Evolutionary conservation across 2,797 vertebrate species (phyloP).

Genomic region (Acridotheres tristis): DNA sequence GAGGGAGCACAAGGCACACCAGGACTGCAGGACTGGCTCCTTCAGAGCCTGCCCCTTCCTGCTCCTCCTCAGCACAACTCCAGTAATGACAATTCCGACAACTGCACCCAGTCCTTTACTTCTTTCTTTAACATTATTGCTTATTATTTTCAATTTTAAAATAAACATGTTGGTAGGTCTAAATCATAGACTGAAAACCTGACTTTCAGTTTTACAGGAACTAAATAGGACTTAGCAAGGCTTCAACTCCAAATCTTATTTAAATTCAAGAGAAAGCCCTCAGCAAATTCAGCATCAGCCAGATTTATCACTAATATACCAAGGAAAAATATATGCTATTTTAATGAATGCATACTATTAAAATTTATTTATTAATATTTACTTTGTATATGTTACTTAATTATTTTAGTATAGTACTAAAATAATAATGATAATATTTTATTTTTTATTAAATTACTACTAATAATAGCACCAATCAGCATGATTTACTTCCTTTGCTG

Average conservation of each 20-base stretch:
- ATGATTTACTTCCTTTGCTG: neutral
- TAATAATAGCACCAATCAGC: neutral
- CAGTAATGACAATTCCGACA: fast-evolving
- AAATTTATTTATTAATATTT: neutral
- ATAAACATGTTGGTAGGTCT: neutral
- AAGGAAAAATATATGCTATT: neutral
- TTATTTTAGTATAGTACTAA: neutral
- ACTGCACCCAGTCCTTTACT: neutral
- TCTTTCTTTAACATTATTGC: too few relatives aligned
- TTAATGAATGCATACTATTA: neutral
- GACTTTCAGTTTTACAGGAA: neutral
- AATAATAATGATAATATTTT: neutral
- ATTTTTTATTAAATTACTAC: neutral
- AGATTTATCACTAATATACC: neutral
- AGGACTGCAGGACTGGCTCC: neutral
- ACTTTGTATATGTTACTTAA: neutral
- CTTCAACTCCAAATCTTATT: neutral
- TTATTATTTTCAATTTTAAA: neutral
- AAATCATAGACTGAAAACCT: neutral
- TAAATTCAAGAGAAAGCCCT: neutral
- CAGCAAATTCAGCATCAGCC: neutral
- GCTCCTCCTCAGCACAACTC: neutral
- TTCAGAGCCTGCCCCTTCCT: neutral
- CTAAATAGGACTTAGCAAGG: neutral
- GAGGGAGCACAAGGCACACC: neutral